Evolutionary conservation across 2,113 vertebrate species (phyloP), one percentile per base, ranked within the genome.

Genomic region (Oxygymnocypris stewartii): DNA sequence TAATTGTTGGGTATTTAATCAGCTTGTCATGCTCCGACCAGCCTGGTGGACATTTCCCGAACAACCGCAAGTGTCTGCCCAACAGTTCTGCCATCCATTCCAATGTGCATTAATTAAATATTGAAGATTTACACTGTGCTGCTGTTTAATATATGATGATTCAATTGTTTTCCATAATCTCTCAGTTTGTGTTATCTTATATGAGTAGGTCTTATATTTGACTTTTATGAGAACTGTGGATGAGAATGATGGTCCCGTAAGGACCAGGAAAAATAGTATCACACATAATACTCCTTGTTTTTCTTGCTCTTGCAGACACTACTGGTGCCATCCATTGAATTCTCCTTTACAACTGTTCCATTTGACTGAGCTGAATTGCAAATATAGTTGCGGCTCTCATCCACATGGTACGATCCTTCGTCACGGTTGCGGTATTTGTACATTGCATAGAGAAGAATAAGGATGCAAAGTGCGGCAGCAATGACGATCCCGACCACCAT

Each of bases 281-380:
- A 99, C 96, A 99, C 98, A 51, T 99, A 99, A 92, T 99, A 99
- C 93, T 99, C 98, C 93, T 99, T 99, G 95, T 99, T 99, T 94
- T 99, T 99, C 97, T 99, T 99, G 91, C 95, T 97, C 95, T 99
- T 99, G 95, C 92, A 95, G 89, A 96, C 95, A 92, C 96, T 96
- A 94, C 99, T 99, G 86, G 96, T 95, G 67, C 95, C 96, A 95
- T 96, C 97, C 89, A 96, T 96, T 49, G 96, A 96, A 57, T 99
- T 99, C 90, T 99, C 98, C 94, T 99, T 99, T 86, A 99, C 96
- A 0, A 98, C 94, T 71, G 97, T 96, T 92, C 98, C 98, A 1
- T 99, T 99, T 92, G 97, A 97, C 94, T 99, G 98, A 76, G 98
- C 97, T 63, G 98, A 98, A 94, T 99, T 99, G 96, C 98, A 99